phyloP scores from a whole-genome alignment of 2,113 vertebrate species.

The Xiphorhynchus elegans region DNA sequence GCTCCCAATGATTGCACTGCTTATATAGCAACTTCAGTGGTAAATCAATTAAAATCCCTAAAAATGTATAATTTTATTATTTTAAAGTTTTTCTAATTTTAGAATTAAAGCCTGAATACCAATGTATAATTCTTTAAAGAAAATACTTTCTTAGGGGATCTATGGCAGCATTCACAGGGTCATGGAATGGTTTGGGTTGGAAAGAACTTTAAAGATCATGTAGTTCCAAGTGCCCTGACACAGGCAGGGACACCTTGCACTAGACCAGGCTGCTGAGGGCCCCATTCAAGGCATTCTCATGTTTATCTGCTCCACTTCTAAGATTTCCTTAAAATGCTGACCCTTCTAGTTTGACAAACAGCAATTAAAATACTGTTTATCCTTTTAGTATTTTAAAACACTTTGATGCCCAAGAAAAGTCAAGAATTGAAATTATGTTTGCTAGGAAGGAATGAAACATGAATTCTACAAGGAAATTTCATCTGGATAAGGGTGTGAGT shows the following conservation, averaged over 20 bases:
- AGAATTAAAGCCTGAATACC: neutral
- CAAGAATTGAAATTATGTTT: neutral
- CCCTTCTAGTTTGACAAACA: neutral
- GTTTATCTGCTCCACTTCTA: neutral
- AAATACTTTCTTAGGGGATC: neutral
- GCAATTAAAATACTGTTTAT: neutral
- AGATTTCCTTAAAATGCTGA: neutral
- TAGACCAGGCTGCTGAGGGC: neutral
- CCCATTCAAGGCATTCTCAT: neutral
- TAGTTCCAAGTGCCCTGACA: neutral
- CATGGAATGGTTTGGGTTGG: neutral
- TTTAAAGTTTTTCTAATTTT: neutral
- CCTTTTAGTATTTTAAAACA: neutral
- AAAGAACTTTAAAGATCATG: neutral
- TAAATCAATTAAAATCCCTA: neutral
- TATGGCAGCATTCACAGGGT: neutral
- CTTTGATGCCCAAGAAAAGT: neutral
- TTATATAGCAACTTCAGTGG: neutral
- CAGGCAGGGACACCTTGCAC: neutral
- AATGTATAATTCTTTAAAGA: neutral
- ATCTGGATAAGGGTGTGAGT: neutral
- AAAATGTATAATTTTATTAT: neutral
- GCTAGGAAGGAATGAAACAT: neutral
- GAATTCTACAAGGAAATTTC: neutral
- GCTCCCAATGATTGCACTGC: neutral